Percentiles rank a stretch among this genome's conserved stretches.
Evolutionary conservation across 2,888 invertebrate species (phyloP).

Genomic region (Tachina lurida): DNA sequence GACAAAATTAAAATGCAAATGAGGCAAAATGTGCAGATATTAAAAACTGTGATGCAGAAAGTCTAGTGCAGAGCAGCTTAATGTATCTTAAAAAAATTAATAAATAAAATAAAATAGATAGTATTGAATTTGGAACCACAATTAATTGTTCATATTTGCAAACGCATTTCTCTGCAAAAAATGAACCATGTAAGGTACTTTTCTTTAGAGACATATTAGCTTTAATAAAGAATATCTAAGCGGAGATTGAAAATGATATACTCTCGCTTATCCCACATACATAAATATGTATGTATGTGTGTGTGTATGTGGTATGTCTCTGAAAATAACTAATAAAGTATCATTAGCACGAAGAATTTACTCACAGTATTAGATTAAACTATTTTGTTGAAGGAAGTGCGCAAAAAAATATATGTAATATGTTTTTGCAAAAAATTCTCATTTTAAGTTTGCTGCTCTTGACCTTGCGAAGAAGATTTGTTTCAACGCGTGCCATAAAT

Average conservation of each 20-base stretch:
- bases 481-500: constrained; percentile 19
- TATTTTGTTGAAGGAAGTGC: constrained; percentile 20
- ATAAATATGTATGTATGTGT: too few species aligned
- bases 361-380: constrained; percentile 36
- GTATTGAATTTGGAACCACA: background rate
- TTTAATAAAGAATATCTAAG: background rate
- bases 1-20: too few species aligned
- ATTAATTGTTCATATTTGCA: background rate
- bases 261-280: background rate
- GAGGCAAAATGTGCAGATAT: too few species aligned
- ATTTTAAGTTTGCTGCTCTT: background rate
- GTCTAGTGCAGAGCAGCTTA: too few species aligned
- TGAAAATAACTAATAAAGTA: constrained; percentile 7
- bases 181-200: background rate
- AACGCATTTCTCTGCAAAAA: background rate
- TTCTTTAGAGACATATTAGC: background rate
- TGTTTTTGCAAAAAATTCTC: background rate
- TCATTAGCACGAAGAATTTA: background rate
- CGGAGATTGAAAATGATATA: background rate
- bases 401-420: background rate
- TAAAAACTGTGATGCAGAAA: too few species aligned
- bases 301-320: too few species aligned
- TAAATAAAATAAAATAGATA: too few species aligned
- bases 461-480: background rate
- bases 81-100: too few species aligned